A percentile compares a stretch with the other conserved stretches of the same genome.
Conservation (phyloP, 2,888 invertebrate species). For the Plebejus anna region DNA sequence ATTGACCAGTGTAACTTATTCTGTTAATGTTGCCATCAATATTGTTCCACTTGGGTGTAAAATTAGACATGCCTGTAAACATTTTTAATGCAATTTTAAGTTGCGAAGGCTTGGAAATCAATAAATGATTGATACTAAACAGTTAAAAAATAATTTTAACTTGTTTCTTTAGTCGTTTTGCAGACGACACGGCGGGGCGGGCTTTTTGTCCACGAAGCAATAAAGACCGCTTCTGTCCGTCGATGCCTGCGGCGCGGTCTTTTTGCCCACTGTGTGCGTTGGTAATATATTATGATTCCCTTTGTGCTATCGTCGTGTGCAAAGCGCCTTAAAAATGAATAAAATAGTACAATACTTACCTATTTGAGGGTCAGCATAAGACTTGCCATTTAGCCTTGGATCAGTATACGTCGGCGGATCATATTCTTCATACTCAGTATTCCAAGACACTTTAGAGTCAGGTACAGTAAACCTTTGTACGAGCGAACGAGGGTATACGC, state of each 20-base stretch:
- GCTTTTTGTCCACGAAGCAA: too few relatives aligned
- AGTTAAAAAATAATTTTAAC: too few relatives aligned
- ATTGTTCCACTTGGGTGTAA: conserved; percentile 86
- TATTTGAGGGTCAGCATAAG: background rate
- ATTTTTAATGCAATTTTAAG: too few relatives aligned
- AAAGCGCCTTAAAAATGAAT: too few relatives aligned
- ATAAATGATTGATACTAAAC: too few relatives aligned
- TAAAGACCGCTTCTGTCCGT: too few relatives aligned
- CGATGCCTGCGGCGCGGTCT: too few relatives aligned
- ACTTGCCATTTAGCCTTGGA: background rate
- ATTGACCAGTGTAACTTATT: conserved; percentile 84
- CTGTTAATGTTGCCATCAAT: conserved; percentile 89
- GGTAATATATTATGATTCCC: too few relatives aligned
- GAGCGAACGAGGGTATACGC: background rate
- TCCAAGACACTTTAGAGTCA: background rate
- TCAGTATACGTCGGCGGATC: background rate
- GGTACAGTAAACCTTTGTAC: background rate
- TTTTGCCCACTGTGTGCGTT: too few relatives aligned
- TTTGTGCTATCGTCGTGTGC: too few relatives aligned
- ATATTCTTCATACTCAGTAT: background rate
- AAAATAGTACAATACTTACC: background rate
- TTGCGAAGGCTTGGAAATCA: conserved; percentile 55
- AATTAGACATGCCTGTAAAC: conserved; percentile 64
- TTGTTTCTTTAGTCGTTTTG: too few relatives aligned
- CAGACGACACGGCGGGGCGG: too few relatives aligned